Evolutionary conservation across 2,113 vertebrate genomes (phyloP).

Genomic region (Heterochromis multidens): DNA sequence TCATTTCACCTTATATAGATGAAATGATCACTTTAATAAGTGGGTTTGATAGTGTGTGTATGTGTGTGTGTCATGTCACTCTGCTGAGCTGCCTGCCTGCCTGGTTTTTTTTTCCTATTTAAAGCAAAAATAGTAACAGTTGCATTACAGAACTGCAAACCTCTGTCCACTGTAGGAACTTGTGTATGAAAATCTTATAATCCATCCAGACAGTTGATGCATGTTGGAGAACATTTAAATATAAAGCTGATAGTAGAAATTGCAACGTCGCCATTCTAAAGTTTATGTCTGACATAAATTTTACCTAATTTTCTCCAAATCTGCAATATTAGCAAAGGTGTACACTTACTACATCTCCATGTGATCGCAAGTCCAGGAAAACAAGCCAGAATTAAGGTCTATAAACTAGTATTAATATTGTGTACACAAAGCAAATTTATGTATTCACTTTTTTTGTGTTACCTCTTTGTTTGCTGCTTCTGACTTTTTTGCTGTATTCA

Average conservation of each 20-base stretch:
- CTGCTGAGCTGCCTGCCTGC: background rate
- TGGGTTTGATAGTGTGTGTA: background rate
- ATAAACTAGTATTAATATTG: background rate
- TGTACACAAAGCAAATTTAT: background rate
- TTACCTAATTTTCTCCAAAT: too few species aligned
- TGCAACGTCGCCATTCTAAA: too few species aligned
- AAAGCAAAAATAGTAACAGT: background rate
- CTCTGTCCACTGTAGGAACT: background rate
- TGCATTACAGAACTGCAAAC: background rate
- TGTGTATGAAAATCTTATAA: background rate
- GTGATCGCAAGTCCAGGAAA: background rate
- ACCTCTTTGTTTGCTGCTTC: background rate
- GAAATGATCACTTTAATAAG: constrained; percentile 1
- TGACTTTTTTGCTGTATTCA: background rate
- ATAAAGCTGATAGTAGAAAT: background rate
- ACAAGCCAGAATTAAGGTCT: background rate
- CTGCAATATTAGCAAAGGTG: too few species aligned
- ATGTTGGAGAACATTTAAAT: background rate
- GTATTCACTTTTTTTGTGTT: background rate
- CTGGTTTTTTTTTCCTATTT: background rate
- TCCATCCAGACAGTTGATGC: background rate
- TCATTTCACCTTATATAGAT: constrained; percentile 26
- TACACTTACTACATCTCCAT: background rate
- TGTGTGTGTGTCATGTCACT: background rate
- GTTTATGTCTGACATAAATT: too few species aligned